Evolutionary conservation across 2,797 vertebrate genomes (phyloP), one percentile per base, ranked within the genome.

Genomic region (Manis crassicaudata): DNA sequence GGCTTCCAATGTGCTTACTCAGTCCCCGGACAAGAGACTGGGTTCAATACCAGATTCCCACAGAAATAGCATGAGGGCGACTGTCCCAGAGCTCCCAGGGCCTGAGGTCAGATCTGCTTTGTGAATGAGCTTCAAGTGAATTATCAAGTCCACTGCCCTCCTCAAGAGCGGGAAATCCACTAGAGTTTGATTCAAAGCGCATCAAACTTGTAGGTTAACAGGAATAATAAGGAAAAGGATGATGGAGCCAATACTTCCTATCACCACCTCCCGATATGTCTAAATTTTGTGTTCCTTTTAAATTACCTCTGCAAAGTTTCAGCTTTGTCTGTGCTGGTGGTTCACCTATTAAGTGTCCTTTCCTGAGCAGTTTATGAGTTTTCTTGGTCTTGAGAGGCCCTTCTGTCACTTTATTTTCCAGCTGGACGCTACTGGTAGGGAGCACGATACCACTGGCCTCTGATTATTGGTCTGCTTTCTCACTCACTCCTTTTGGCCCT

Each of bases 321-420:
- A 16, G 2, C 4, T 54, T 76, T 32, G 18, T 76, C 7, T 29
- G 2, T 4, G 5, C 13, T 12, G 58, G 1, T 54, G 12, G 35
- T 10, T 4, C 8, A 14, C 2, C 32, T 58, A 27, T 3, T 6
- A 40, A 6, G 16, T 6, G 79, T n/a, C 5, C 23, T 35, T 23
- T 17, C 63, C 23, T 52, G 29, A 25, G 70, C 0, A 35, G n/a
- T 2, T 9, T 1, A 0, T 3, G 6, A 5, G 29, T 7, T 46
- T 20, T 43, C 56, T 29, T 46, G 60, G 21, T 9, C 40, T 3
- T 27, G 56, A 73, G 72, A 87, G 72, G 17, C 18, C 12, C 40
- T 80, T 25, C 17, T n/a, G 4, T 18, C 11, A 7, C 12, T 40
- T 27, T 23, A 27, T 23, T 58, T 35, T 37, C 73, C 6, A 17